Evolutionary conservation across 2,888 invertebrate genomes (phyloP).

Genomic region (Trichacis sp.): DNA sequence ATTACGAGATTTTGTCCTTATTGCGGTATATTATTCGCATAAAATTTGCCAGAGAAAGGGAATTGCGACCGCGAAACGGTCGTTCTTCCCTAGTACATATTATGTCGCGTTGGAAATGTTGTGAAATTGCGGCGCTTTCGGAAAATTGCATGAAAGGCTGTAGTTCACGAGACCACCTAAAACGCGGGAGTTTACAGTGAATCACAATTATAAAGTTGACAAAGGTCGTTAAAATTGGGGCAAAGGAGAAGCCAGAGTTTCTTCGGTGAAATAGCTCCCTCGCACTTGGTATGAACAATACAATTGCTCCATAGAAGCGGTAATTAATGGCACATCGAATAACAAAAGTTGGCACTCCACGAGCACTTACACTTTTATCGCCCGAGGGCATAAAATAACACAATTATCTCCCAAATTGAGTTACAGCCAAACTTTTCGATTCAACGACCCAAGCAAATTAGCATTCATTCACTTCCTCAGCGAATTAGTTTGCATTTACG

Average conservation of each 20-base stretch:
- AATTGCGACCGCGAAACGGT: too few relatives aligned
- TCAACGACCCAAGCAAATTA: constrained; percentile 16
- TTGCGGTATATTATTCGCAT: too few relatives aligned
- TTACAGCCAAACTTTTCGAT: constrained; percentile 11
- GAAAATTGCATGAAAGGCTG: constrained; percentile 3
- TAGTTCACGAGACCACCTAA: background rate
- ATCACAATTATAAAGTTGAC: constrained; percentile 7
- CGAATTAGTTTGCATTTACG: background rate
- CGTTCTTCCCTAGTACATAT: too few relatives aligned
- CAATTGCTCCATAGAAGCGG: constrained; percentile 16
- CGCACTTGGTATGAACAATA: constrained; percentile 28
- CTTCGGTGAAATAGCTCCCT: constrained; percentile 29
- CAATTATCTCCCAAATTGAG: constrained; percentile 25
- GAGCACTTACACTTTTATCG: constrained; percentile 23
- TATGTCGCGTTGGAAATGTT: too few relatives aligned
- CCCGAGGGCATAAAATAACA: constrained; percentile 17
- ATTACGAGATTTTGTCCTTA: too few relatives aligned
- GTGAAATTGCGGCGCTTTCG: background rate
- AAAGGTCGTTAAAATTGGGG: constrained; percentile 7
- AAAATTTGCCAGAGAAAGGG: too few relatives aligned
- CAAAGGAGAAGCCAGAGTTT: constrained; percentile 10
- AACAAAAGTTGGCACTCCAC: constrained; percentile 31
- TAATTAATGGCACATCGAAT: constrained; percentile 29
- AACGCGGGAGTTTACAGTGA: constrained; percentile 1
- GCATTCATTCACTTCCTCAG: constrained; percentile 14